Evolutionary conservation across 2,888 invertebrate genomes (phyloP).

Genomic region (Melanchra persicariae): DNA sequence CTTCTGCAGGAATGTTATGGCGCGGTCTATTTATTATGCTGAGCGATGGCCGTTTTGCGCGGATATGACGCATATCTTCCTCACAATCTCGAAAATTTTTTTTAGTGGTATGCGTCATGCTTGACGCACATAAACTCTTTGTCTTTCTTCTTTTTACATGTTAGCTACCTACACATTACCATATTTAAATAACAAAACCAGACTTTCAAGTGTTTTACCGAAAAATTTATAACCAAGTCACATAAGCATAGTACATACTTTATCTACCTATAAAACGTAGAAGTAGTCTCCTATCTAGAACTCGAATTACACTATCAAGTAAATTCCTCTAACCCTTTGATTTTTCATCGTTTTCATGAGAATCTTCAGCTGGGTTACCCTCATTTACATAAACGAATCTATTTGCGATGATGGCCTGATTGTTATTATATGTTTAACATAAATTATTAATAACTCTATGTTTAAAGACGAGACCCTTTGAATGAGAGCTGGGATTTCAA

Average conservation of each 20-base stretch:
- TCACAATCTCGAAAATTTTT: too few species aligned
- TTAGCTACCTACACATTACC: too few species aligned
- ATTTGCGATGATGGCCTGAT: conserved; percentile 47
- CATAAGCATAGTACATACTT: too few species aligned
- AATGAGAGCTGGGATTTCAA: conserved; percentile 39
- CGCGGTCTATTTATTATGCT: too few species aligned
- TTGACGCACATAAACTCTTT: too few species aligned
- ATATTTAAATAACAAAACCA: too few species aligned
- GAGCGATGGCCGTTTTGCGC: too few species aligned
- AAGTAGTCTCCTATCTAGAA: conserved; percentile 14
- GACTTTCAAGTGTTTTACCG: too few species aligned
- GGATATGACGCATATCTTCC: too few species aligned
- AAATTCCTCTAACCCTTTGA: conserved; percentile 30
- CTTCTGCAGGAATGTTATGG: background rate
- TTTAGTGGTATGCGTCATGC: too few species aligned
- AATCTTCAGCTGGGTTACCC: conserved; percentile 18
- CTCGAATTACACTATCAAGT: conserved; percentile 28
- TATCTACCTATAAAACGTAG: conserved; percentile 14
- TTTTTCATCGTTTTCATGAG: conserved; percentile 52
- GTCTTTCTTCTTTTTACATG: too few species aligned
- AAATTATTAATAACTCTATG: conserved; percentile 61
- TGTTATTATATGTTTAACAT: conserved; percentile 64
- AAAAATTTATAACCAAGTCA: too few species aligned
- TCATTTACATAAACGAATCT: conserved; percentile 60
- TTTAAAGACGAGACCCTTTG: conserved; percentile 32